Conservation (phyloP, 2,797 vertebrate genomes). For the Nannoperca australis region DNA sequence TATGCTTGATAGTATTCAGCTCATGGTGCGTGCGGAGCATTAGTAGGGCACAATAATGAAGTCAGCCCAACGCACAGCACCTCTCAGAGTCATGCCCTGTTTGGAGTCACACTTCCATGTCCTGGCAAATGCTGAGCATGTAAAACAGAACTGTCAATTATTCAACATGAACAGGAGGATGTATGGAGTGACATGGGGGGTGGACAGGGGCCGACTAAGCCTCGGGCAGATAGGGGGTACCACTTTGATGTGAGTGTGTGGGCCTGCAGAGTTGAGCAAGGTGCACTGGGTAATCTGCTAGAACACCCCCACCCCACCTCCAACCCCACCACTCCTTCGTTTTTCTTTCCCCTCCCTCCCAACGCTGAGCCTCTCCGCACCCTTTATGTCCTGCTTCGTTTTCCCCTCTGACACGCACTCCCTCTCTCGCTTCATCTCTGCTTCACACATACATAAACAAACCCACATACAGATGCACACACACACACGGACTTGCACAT, state of each 20-base stretch:
- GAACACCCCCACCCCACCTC: conserved; percentile 51
- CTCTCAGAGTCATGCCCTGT: conserved; percentile 82
- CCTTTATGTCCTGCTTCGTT: conserved; percentile 68
- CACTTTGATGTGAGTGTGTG: conserved; percentile 86
- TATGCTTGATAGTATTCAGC: conserved; percentile 70
- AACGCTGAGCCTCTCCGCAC: conserved; percentile 55
- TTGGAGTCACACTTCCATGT: conserved; percentile 86
- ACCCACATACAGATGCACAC: conserved; percentile 6
- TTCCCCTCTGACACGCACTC: conserved; percentile 54
- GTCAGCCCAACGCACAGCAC: conserved; percentile 74
- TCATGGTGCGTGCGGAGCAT: conserved; percentile 62
- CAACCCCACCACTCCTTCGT: conserved; percentile 51
- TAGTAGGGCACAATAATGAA: conserved; percentile 78
- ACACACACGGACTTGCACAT: conserved; percentile 15
- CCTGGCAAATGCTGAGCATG: conserved; percentile 86
- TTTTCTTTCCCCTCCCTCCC: conserved; percentile 57
- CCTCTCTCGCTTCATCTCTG: conserved; percentile 50
- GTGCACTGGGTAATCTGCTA: conserved; percentile 82
- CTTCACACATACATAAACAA: conserved; percentile 68
- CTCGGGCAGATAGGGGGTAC: conserved; percentile 84
- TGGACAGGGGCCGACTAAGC: conserved; percentile 85
- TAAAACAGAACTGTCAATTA: conserved; percentile 88
- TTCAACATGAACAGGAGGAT: conserved; percentile 86
- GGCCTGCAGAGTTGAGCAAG: conserved; percentile 83
- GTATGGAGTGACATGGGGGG: conserved; percentile 85